Percentiles rank a stretch among this genome's conserved stretches.
These are phyloP conservation scores for Aepyceros melampus DNA, from an alignment of 2,113 vertebrate genomes.

Conservation along the genomic window DNA sequence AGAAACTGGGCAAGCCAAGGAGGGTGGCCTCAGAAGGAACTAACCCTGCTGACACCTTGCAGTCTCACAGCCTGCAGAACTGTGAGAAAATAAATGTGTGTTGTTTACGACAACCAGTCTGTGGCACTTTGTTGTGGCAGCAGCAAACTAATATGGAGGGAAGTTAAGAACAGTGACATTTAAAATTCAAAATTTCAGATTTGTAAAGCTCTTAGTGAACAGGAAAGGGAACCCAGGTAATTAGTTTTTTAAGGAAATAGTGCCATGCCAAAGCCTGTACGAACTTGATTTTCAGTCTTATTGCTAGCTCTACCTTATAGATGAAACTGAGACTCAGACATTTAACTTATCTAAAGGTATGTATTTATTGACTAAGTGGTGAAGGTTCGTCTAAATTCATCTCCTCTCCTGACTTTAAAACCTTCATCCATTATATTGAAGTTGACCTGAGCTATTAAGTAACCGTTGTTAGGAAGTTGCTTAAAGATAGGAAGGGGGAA, in stretches of 20 bases:
- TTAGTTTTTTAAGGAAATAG: not conserved
- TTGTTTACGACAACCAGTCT: not conserved
- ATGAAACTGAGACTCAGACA: not conserved
- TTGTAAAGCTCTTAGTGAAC: not conserved
- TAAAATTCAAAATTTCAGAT: not conserved
- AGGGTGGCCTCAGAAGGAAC: not conserved
- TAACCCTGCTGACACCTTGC: not conserved
- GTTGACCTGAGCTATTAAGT: not conserved
- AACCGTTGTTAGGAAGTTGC: not conserved
- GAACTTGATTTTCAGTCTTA: not conserved
- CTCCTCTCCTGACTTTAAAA: not conserved
- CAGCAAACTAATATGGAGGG: not conserved
- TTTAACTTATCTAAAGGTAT: not conserved
- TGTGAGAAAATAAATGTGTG: not conserved
- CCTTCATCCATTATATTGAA: not conserved
- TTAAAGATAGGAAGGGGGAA: not conserved
- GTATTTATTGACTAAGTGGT: not conserved
- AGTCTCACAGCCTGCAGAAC: not conserved
- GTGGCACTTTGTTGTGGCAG: not conserved
- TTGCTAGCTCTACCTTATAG: not conserved
- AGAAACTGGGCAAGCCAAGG: not conserved
- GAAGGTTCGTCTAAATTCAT: not conserved
- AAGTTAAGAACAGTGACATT: not conserved
- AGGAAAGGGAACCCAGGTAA: not conserved
- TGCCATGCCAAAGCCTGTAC: too few species aligned